These are phyloP conservation scores for Colossoma macropomum DNA, from an alignment of 2,113 vertebrate species.

Conservation along the genomic window DNA sequence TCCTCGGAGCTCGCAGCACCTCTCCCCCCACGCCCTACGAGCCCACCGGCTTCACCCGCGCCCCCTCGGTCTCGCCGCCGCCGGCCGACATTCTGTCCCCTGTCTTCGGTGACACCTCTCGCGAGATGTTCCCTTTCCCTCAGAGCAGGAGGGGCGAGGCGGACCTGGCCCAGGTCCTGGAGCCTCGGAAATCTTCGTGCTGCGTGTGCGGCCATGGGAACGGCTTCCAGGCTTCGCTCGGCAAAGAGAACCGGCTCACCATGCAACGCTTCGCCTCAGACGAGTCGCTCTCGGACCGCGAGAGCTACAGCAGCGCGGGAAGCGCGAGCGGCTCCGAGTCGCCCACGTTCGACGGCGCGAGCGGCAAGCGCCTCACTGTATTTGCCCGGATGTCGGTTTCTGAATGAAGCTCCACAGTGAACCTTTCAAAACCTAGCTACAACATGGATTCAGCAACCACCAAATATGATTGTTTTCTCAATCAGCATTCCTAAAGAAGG, in stretches of 20 bases:
- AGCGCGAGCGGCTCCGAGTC: slow-evolving; percentile 87
- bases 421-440: slow-evolving; percentile 1
- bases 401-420: slow-evolving; percentile 68
- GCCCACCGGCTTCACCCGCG: slow-evolving; percentile 77
- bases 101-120: slow-evolving; percentile 65
- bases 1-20: slow-evolving; percentile 71
- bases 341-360: slow-evolving; percentile 80
- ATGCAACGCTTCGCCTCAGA: slow-evolving; percentile 85
- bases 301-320: slow-evolving; percentile 86
- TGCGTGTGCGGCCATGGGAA: slow-evolving; percentile 79
- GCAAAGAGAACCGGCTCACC: slow-evolving; percentile 55
- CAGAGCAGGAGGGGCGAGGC: slow-evolving; percentile 71
- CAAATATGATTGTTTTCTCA: slow-evolving; percentile 7
- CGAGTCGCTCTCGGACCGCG: slow-evolving; percentile 86
- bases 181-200: slow-evolving; percentile 70
- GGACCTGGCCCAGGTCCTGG: slow-evolving; percentile 71
- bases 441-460: not conserved
- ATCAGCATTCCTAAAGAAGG: slow-evolving; percentile 29
- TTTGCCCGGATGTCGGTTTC: slow-evolving; percentile 88
- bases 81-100: slow-evolving; percentile 78
- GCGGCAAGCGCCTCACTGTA: slow-evolving; percentile 81
- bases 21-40: slow-evolving; percentile 75
- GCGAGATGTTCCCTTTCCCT: slow-evolving; percentile 75
- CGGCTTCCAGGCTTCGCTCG: slow-evolving; percentile 57
- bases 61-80: slow-evolving; percentile 82